Percentiles rank a stretch among this genome's conserved stretches.
Evolutionary conservation across 2,113 vertebrate species (phyloP).

Genomic region (Gadus macrocephalus): DNA sequence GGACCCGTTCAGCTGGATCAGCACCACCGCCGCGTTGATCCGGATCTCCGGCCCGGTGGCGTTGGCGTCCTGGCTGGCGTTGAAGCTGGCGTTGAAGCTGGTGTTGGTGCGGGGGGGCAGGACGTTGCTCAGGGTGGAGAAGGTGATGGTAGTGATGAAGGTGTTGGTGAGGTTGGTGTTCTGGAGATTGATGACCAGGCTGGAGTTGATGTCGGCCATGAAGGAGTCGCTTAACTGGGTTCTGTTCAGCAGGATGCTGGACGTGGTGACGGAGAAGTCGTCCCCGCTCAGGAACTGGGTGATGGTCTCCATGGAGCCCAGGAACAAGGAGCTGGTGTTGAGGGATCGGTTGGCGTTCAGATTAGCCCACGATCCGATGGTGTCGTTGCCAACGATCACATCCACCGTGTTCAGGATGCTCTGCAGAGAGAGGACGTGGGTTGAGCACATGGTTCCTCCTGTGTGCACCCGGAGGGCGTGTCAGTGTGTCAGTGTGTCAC

Average conservation of each 20-base stretch:
- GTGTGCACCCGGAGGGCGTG: not conserved
- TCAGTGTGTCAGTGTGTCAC: not conserved
- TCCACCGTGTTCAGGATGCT: slow-evolving; percentile 57
- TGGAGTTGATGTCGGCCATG: slow-evolving; percentile 24
- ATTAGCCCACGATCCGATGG: slow-evolving; percentile 46
- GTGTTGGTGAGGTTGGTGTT: not conserved
- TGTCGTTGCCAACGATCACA: slow-evolving; percentile 36
- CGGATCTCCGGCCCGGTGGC: slow-evolving; percentile 31
- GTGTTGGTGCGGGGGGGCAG: slow-evolving; percentile 53
- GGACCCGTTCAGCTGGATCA: slow-evolving; percentile 59
- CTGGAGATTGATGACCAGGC: slow-evolving; percentile 60
- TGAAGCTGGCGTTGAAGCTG: slow-evolving; percentile 1
- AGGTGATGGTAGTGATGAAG: slow-evolving; percentile 63
- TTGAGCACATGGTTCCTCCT: not conserved
- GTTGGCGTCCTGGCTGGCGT: slow-evolving; percentile 41
- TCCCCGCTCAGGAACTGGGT: slow-evolving; percentile 36
- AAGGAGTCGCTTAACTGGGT: slow-evolving; percentile 30
- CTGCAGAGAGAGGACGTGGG: slow-evolving; percentile 38
- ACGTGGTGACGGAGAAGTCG: slow-evolving; percentile 22
- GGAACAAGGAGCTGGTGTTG: slow-evolving; percentile 60
- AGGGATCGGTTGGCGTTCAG: slow-evolving; percentile 40
- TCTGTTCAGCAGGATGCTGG: slow-evolving; percentile 44
- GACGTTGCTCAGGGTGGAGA: slow-evolving; percentile 67
- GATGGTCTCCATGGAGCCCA: slow-evolving; percentile 72
- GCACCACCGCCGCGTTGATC: slow-evolving; percentile 76